Evolutionary conservation across 2,797 vertebrate species (phyloP), one percentile per base, ranked within the genome.

Genomic region (Siniperca undulata): DNA sequence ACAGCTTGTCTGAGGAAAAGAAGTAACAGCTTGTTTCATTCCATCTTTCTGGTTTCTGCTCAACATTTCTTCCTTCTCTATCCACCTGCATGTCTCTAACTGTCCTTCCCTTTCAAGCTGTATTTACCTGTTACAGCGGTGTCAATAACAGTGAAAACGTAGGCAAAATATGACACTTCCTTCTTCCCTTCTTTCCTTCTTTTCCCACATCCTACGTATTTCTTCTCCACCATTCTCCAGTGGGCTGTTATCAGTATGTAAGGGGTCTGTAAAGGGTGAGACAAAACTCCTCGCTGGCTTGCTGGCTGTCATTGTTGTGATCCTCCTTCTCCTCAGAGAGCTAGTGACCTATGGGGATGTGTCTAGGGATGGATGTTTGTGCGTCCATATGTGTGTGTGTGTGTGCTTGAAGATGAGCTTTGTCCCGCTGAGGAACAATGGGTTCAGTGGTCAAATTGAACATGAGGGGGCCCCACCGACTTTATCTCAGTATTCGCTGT

Each of bases 371-470:
- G 68, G 62, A 80, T 65, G 19, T 73, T 52, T 62, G 44, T 52
- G 62, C 0, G 13, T 75, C 64, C 52, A 9, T 22, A 58, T 78
- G 77, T 9, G 22, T 77, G 58, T 30, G 22, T 58, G 70, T 30
- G 22, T 58, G 70, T 24, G 14, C 46, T 46, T 52, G 56, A 36
- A 78, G 66, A 87, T 70, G 68, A 83, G 77, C 68, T 70, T 72
- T 9, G n/a, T 78, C 64, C 60, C 10, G 3, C 74, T 61, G 72
- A 66, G 58, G 70, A 81, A 84, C 75, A 84, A 70, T 13, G 22
- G 62, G 80, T 73, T 80, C 82, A 82, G 70, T 85, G 77, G 88
- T 88, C 88, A 91, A 84, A 88, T 60, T 83, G 67, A 86, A 86
- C 86, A 89, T 17, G 55, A 85, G 62, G 36, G 52, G 50, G 52